Evolutionary conservation across 2,888 invertebrate genomes (phyloP).

Genomic region (Physocephala rufipes): DNA sequence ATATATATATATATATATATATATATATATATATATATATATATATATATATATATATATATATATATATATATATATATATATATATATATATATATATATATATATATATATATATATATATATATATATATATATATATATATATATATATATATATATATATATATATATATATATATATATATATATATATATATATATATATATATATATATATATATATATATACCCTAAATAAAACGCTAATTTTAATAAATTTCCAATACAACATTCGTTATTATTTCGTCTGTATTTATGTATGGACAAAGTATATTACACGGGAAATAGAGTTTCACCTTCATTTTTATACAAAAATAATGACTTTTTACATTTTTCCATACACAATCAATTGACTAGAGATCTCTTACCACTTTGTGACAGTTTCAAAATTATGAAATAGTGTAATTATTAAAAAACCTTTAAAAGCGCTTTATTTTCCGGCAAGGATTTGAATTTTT

Average conservation of each 20-base stretch:
- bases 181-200: no score
- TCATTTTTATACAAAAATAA: slow-evolving; percentile 28
- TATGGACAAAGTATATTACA: slow-evolving; percentile 14
- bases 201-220: no score
- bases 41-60: no score
- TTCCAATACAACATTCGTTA: neutral
- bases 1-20: no score
- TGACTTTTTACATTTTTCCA: slow-evolving; percentile 7
- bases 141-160: no score
- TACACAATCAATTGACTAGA: slow-evolving; percentile 15
- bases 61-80: no score
- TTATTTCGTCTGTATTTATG: slow-evolving; percentile 8
- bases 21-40: no score
- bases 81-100: no score
- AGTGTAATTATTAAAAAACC: slow-evolving; percentile 25
- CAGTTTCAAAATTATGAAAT: slow-evolving; percentile 22
- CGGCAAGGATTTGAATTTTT: no score
- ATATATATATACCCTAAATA: slow-evolving; percentile 33
- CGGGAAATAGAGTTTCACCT: slow-evolving; percentile 15
- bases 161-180: no score
- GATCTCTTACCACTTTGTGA: slow-evolving; percentile 8
- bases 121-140: no score
- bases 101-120: no score
- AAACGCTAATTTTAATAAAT: neutral
- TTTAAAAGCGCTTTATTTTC: slow-evolving; percentile 21